Conservation (phyloP, 2,797 vertebrate species). For the Pipistrellus pygmaeus region DNA sequence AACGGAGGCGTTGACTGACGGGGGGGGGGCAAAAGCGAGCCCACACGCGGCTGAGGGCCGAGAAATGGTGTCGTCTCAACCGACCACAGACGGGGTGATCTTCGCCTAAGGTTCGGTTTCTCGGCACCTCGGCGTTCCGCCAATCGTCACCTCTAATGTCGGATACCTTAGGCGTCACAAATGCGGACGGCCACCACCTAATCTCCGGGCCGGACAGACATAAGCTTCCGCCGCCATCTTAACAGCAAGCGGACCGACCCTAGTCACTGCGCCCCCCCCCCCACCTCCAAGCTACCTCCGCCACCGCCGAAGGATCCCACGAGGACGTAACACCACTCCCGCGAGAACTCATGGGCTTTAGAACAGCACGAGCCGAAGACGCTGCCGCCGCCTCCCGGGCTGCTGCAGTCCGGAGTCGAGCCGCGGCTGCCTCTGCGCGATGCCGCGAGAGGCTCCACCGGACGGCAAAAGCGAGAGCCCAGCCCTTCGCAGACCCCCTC, state of each 20-base stretch:
- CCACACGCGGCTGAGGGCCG: slow-evolving; percentile 74
- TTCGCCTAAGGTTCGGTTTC: slow-evolving; percentile 38
- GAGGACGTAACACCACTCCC: slow-evolving; percentile 75
- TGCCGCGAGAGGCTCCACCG: slow-evolving; percentile 73
- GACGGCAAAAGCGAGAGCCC: slow-evolving; percentile 65
- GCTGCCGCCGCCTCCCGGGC: slow-evolving; percentile 44
- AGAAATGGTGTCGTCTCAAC: slow-evolving; percentile 73
- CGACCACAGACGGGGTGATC: background rate
- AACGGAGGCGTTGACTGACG: slow-evolving; percentile 67
- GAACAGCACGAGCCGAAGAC: slow-evolving; percentile 50
- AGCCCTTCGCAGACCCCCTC: slow-evolving; percentile 73
- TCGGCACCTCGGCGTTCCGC: slow-evolving; percentile 7
- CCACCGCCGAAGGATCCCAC: slow-evolving; percentile 68
- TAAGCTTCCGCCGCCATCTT: slow-evolving; percentile 84
- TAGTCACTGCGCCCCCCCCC: slow-evolving; percentile 65
- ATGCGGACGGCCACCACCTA: slow-evolving; percentile 60
- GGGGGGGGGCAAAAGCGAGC: slow-evolving; percentile 74
- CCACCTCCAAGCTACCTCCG: slow-evolving; percentile 57
- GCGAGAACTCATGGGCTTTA: slow-evolving; percentile 71
- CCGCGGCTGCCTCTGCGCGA: slow-evolving; percentile 10
- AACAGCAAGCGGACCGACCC: slow-evolving; percentile 80
- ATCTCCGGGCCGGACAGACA: slow-evolving; percentile 65
- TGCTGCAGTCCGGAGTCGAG: slow-evolving; percentile 36
- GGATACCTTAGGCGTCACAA: slow-evolving; percentile 69
- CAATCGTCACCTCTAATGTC: slow-evolving; percentile 68